These are phyloP conservation scores for Gasteruption jaculator DNA, from an alignment of 2,888 invertebrate genomes.

Conservation along the genomic window DNA sequence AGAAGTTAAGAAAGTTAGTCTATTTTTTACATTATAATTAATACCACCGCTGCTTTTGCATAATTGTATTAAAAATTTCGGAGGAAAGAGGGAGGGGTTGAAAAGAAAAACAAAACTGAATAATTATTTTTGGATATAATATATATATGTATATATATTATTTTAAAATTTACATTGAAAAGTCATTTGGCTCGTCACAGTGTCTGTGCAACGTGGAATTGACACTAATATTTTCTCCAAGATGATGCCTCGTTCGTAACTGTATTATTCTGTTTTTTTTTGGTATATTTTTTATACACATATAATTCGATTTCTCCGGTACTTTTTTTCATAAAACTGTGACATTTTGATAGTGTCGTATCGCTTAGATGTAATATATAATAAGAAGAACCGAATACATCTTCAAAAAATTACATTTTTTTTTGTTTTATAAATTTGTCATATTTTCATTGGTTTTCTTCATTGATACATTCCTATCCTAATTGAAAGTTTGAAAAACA, in stretches of 20 bases:
- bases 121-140: constrained; percentile 45
- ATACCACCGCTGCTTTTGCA: no score
- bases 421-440: constrained; percentile 45
- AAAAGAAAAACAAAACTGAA: no score
- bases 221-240: constrained; percentile 49
- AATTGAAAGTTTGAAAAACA: constrained; percentile 37
- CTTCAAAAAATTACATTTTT: constrained; percentile 44
- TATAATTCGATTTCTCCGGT: constrained; percentile 23
- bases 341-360: constrained; percentile 42
- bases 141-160: constrained; percentile 42
- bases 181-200: constrained; percentile 52
- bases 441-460: constrained; percentile 42
- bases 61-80: no score
- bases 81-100: no score
- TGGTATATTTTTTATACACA: constrained; percentile 16
- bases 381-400: constrained; percentile 47
- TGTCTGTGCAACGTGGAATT: constrained; percentile 48
- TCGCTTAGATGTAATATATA: constrained; percentile 37
- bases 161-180: constrained; percentile 52
- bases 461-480: constrained; percentile 42
- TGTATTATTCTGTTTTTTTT: constrained; percentile 11
- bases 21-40: no score
- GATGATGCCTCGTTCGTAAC: constrained; percentile 8
- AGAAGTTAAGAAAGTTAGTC: no score
- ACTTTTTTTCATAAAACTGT: constrained; percentile 38